A percentile compares a stretch with the other conserved stretches of the same genome.
These are phyloP conservation scores for Garra rufa DNA, from an alignment of 2,113 vertebrate genomes.

Conservation along the genomic window DNA sequence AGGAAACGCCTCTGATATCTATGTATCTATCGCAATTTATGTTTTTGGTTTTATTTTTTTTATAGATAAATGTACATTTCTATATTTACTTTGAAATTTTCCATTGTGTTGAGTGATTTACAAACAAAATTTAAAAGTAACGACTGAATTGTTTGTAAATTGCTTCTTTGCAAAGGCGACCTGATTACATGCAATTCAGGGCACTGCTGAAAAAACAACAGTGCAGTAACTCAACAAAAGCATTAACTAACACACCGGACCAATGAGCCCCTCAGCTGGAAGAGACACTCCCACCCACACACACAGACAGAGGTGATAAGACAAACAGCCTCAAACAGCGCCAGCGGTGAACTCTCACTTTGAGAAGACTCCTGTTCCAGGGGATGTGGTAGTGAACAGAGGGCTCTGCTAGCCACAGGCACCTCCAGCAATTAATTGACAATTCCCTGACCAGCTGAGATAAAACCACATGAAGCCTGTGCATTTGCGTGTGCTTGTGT, in stretches of 20 bases:
- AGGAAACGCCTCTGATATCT: no score
- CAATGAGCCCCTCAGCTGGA: constrained; percentile 16
- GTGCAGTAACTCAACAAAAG: not conserved
- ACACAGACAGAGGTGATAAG: constrained; percentile 51
- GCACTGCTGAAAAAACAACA: not conserved
- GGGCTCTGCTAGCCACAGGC: constrained; percentile 44
- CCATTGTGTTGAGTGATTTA: not conserved
- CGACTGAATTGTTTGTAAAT: not conserved
- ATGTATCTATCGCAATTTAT: no score
- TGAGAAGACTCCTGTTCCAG: constrained; percentile 60
- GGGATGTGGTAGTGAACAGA: constrained; percentile 14
- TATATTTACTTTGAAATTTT: not conserved
- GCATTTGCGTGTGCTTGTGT: not conserved
- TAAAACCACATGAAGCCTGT: constrained; percentile 44
- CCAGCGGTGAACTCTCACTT: constrained; percentile 43
- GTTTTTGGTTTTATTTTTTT: no score
- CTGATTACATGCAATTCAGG: not conserved
- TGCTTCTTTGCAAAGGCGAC: not conserved
- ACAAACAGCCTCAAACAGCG: constrained; percentile 40
- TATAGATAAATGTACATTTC: not conserved
- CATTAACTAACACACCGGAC: constrained; percentile 2
- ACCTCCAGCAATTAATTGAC: constrained; percentile 58
- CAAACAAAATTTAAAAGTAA: not conserved
- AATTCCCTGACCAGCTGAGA: constrained; percentile 61
- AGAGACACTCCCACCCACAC: constrained; percentile 10